A percentile compares a stretch with the other conserved stretches of the same genome.
Conservation (phyloP, 2,113 vertebrate species). For the Halichoeres trimaculatus region DNA sequence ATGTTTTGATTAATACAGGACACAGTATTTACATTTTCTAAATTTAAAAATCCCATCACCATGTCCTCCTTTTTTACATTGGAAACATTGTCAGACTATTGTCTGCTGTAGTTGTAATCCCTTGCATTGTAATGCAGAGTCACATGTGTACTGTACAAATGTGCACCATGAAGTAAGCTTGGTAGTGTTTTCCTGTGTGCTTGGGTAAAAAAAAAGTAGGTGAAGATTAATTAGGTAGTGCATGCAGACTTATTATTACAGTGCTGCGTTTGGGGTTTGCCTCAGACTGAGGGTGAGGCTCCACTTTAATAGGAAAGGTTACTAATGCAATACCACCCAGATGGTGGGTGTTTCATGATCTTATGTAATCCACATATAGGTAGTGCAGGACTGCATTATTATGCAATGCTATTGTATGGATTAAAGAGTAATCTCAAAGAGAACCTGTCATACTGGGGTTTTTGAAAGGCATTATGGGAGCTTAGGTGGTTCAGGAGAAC, state of each 20-base stretch:
- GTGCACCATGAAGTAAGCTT: not conserved
- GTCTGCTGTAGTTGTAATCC: not conserved
- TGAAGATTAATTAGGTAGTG: not conserved
- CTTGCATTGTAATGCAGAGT: not conserved
- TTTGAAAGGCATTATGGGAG: conserved; percentile 22
- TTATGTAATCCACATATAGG: conserved; percentile 35
- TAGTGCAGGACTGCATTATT: conserved; percentile 21
- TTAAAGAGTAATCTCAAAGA: conserved; percentile 46
- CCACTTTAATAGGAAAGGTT: not conserved
- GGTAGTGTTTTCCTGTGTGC: not conserved
- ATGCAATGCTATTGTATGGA: conserved; percentile 45
- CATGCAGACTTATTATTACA: not conserved
- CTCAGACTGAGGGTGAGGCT: not conserved
- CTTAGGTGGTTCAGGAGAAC: conserved; percentile 28
- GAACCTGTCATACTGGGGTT: conserved; percentile 23
- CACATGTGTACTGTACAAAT: not conserved
- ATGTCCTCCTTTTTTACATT: not conserved
- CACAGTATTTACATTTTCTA: not conserved
- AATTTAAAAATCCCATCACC: not conserved
- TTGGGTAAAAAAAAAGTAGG: not conserved
- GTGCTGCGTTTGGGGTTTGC: not conserved
- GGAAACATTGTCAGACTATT: not conserved
- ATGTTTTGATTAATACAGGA: no score
- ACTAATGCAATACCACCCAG: conserved; percentile 39
- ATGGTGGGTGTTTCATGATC: conserved; percentile 44